phyloP scores from a whole-genome alignment of 2,888 invertebrate genomes.

The Chrysomela aeneicollis region DNA sequence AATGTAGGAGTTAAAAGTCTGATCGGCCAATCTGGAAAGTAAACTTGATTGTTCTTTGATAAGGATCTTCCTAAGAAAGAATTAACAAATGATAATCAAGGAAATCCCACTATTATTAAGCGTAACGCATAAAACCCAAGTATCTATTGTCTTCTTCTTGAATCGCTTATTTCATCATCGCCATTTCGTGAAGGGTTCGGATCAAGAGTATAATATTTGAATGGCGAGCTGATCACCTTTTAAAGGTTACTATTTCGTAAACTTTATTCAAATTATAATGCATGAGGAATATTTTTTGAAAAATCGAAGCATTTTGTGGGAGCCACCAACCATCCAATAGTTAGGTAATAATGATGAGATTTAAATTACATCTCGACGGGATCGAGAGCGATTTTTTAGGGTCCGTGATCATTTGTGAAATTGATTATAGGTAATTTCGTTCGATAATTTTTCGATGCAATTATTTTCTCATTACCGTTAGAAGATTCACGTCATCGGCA shows the following conservation, averaged over 20 bases:
- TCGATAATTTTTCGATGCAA: constrained; percentile 51
- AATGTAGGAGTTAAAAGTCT: background rate
- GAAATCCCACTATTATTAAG: constrained; percentile 15
- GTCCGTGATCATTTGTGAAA: constrained; percentile 44
- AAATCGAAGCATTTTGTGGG: constrained; percentile 11
- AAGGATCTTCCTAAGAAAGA: background rate
- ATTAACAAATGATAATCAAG: constrained; percentile 22
- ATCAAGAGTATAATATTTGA: too few species aligned
- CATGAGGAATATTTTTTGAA: background rate
- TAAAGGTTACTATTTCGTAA: background rate
- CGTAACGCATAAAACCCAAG: constrained; percentile 25
- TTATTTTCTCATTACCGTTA: constrained; percentile 48
- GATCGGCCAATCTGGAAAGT: background rate
- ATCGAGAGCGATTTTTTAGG: constrained; percentile 39
- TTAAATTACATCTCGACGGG: constrained; percentile 48
- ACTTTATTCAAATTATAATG: background rate
- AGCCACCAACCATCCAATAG: constrained; percentile 29
- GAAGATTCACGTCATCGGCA: constrained; percentile 37
- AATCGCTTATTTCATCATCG: constrained; percentile 16
- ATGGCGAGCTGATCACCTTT: too few species aligned
- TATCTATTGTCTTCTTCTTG: constrained; percentile 24
- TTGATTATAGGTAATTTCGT: constrained; percentile 52
- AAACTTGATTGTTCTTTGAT: background rate
- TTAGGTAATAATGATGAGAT: constrained; percentile 50
- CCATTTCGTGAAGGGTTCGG: background rate